Evolutionary conservation across 2,888 invertebrate genomes (phyloP), one percentile per base, ranked within the genome.

Genomic region (Cheilosia pagana): DNA sequence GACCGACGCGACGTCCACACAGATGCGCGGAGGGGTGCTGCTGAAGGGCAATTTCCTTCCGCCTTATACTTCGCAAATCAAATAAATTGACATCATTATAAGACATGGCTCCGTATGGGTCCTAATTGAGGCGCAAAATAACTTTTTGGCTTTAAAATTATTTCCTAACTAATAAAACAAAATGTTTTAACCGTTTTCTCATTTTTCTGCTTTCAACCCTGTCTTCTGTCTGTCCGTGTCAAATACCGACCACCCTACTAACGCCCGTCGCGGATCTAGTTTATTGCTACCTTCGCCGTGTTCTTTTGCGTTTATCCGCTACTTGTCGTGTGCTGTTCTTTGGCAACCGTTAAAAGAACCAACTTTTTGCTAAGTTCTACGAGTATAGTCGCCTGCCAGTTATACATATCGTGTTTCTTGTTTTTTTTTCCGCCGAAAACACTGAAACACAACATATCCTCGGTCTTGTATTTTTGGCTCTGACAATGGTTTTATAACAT

Each of bases 61-160:
- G 28, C 10, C 16, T 28, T 19, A 67, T 41, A 19, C 55, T 53
- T 71, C 71, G 28, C 28, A 67, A 81, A 85, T 85, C 81, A 70
- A 81, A 85, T 60, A 62, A 76, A 81, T 85, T 85, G 85, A 71
- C 62, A 81, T 85, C 81, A 81, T 81, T 81, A 85, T 76, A 65
- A 70, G 70, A 48, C 52, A 70, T 35, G 68, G 55, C 57, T 31
- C 25, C 21, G 57, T 31, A 21, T 48, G 65, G 39, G 52, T 25
- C 68, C 53, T 76, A 81, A 85, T 81, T 85, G 75, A 71, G 70
- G 50, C 23, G 53, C 31, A 25, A 60, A 60, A 52, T 23, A 71
- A 63, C 68, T 75, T 71, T 74, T 68, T 59, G 60, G 45, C 35
- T 77, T 25, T 35, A 23, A 79, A 83, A 82, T 78, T 53, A 78